A percentile compares a stretch with the other conserved stretches of the same genome.
Evolutionary conservation across 2,113 vertebrate genomes (phyloP).

Genomic region (Ovis canadensis): DNA sequence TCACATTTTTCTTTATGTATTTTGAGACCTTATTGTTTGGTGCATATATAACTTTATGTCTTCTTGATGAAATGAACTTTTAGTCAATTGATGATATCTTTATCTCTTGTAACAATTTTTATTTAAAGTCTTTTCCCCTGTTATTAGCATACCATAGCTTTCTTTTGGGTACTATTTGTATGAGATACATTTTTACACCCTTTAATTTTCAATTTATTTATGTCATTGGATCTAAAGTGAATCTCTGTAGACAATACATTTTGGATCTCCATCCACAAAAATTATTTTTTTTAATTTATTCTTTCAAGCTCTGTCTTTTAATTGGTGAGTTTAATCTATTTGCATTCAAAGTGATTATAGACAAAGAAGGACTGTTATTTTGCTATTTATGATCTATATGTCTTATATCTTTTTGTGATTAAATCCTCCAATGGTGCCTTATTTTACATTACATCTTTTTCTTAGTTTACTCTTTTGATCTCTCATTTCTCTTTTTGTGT

Average conservation of each 20-base stretch:
- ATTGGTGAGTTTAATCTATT: neutral
- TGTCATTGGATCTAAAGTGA: neutral
- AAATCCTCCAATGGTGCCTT: neutral
- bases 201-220: neutral
- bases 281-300: neutral
- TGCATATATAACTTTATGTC: neutral
- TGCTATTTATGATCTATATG: neutral
- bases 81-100: neutral
- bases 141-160: neutral
- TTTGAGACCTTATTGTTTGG: neutral
- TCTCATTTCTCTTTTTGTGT: neutral
- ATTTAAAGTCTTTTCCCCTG: neutral
- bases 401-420: neutral
- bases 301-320: neutral
- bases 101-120: neutral
- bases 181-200: neutral
- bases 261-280: neutral
- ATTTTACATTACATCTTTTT: neutral
- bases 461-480: neutral
- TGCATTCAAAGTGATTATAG: neutral
- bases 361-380: neutral
- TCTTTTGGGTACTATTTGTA: neutral
- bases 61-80: neutral
- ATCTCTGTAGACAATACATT: neutral
- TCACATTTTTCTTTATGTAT: neutral